These are phyloP conservation scores for Byasa hedistus DNA, from an alignment of 2,888 invertebrate genomes.

Conservation along the genomic window DNA sequence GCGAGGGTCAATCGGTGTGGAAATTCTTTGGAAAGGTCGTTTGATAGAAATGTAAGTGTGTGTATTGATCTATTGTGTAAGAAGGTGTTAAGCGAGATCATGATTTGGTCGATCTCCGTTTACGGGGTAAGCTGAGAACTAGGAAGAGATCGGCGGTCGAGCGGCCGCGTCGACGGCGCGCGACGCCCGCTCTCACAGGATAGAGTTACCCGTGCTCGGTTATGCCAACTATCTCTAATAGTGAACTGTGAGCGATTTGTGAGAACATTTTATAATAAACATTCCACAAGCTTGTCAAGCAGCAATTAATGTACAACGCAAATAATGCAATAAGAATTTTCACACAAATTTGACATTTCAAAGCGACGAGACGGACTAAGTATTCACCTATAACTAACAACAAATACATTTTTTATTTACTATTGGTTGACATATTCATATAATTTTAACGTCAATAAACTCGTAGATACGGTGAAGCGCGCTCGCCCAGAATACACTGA, in stretches of 20 bases:
- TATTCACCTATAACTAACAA: too few species aligned
- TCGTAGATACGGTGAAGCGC: background rate
- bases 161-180: conserved; percentile 64
- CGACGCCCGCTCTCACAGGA: conserved; percentile 66
- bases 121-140: conserved; percentile 70
- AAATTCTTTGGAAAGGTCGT: too few species aligned
- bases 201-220: conserved; percentile 54
- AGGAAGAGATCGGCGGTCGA: conserved; percentile 67
- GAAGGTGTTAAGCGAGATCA: conserved; percentile 55
- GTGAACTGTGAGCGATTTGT: conserved; percentile 40
- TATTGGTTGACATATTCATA: background rate
- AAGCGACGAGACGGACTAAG: too few species aligned
- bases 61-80: conserved; percentile 39
- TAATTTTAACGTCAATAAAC: background rate
- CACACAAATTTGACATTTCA: background rate
- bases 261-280: conserved; percentile 39
- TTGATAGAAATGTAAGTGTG: background rate
- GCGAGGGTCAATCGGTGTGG: too few species aligned
- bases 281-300: background rate
- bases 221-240: conserved; percentile 46
- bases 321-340: background rate
- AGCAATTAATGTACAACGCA: background rate
- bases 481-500: background rate
- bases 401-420: too few species aligned
- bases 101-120: conserved; percentile 62